phyloP scores from a whole-genome alignment of 2,113 vertebrate genomes.

The Drymodes brunneopygia region DNA sequence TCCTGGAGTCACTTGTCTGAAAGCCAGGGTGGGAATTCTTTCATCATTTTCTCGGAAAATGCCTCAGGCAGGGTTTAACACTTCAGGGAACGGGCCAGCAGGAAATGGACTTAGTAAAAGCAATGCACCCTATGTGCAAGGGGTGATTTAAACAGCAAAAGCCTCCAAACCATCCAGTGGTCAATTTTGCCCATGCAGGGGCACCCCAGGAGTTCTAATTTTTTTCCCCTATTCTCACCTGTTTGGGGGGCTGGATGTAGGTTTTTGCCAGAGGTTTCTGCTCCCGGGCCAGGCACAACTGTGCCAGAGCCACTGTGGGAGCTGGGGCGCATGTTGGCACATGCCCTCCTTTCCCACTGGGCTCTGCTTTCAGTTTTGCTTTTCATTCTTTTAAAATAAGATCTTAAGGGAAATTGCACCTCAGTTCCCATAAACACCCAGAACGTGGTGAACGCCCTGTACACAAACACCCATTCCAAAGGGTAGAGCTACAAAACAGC shows the following conservation, averaged over 20 bases:
- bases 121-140: rapidly evolving
- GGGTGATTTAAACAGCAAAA: background rate
- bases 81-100: rapidly evolving
- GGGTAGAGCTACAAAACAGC: background rate
- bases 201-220: background rate
- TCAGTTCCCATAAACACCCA: background rate
- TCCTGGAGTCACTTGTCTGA: background rate
- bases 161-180: background rate
- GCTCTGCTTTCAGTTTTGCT: background rate
- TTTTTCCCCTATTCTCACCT: rapidly evolving
- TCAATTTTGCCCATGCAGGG: background rate
- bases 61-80: background rate
- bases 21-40: background rate
- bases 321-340: background rate
- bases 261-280: background rate
- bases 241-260: background rate
- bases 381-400: background rate
- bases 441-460: background rate
- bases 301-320: background rate
- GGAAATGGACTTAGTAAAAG: background rate
- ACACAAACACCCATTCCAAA: background rate
- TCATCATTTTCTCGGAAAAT: background rate
- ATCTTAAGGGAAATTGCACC: background rate
- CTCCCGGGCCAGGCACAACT: rapidly evolving
- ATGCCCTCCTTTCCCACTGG: background rate